These are phyloP conservation scores for Heliconius hermathena DNA, from an alignment of 1,140 invertebrate species.

Conservation along the genomic window DNA sequence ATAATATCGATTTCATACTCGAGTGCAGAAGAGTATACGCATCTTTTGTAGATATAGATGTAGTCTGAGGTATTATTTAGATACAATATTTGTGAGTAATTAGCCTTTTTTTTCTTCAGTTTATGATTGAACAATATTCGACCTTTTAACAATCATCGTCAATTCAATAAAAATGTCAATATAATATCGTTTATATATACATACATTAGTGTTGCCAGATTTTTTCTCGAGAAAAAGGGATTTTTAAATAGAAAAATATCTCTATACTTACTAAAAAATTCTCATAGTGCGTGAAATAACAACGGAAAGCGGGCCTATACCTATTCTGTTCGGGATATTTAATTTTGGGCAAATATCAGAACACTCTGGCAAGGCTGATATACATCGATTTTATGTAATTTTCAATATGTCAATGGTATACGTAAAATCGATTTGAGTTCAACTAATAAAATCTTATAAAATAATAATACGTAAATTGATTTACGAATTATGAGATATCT, in stretches of 20 bases:
- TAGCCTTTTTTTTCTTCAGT: not conserved
- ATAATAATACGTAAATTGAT: not conserved
- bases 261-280: too few relatives aligned
- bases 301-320: too few relatives aligned
- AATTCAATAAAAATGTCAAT: not conserved
- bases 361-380: too few relatives aligned
- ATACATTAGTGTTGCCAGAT: too few relatives aligned
- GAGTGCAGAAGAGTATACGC: not conserved
- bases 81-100: not conserved
- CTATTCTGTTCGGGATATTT: too few relatives aligned
- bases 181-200: not conserved
- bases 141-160: not conserved
- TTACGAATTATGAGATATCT: not conserved
- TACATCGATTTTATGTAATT: not conserved
- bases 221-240: too few relatives aligned
- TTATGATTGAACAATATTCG: not conserved
- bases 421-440: not conserved
- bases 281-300: too few relatives aligned
- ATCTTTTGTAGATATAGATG: conserved; percentile 1
- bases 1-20: not conserved
- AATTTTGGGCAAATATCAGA: too few relatives aligned
- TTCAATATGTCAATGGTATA: not conserved
- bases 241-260: too few relatives aligned
- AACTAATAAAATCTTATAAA: not conserved
- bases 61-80: conserved; percentile 5